Conservation (phyloP, 2,113 vertebrate species). For the Xenus cinereus region DNA sequence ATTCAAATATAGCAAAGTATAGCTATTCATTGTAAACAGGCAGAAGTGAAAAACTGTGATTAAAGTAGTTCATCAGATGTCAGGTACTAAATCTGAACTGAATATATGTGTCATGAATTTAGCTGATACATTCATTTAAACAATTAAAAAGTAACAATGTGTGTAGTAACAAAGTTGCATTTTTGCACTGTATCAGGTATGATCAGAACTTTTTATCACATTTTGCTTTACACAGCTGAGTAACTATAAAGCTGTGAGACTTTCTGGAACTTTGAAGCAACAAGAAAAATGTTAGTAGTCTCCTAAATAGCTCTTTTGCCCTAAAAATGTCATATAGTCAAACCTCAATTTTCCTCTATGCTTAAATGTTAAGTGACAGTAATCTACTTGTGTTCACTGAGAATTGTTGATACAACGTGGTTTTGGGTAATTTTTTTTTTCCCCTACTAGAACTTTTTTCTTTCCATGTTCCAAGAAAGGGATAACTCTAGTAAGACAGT, state of each 20-base stretch:
- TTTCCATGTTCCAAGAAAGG: neutral
- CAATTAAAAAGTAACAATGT: neutral
- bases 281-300: neutral
- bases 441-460: neutral
- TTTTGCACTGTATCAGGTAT: neutral
- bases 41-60: neutral
- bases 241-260: neutral
- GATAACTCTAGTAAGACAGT: neutral
- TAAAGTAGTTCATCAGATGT: neutral
- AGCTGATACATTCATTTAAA: neutral
- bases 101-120: neutral
- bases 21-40: neutral
- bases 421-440: neutral
- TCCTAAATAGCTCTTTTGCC: slow-evolving; percentile 2
- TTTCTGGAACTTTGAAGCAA: neutral
- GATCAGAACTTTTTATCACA: neutral
- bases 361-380: neutral
- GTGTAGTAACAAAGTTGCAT: neutral
- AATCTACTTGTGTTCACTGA: neutral
- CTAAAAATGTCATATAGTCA: neutral
- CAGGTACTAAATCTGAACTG: neutral
- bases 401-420: neutral
- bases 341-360: neutral
- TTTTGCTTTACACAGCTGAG: neutral
- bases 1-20: neutral